Evolutionary conservation across 2,888 invertebrate genomes (phyloP).

Genomic region (Nomada goodeniana): DNA sequence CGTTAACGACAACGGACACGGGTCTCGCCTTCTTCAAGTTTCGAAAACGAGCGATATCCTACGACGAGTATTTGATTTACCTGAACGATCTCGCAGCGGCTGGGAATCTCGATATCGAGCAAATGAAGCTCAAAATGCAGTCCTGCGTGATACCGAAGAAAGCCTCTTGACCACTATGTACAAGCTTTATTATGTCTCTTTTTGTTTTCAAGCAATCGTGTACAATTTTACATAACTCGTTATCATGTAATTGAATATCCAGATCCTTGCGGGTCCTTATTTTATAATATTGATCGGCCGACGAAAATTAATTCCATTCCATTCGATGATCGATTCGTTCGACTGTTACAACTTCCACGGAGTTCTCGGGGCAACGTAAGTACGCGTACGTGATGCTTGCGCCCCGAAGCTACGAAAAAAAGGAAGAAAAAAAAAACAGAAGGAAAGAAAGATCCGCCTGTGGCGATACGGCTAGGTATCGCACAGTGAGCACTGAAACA

Average conservation of each 20-base stretch:
- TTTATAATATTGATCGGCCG: too few relatives aligned
- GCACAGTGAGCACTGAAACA: not conserved
- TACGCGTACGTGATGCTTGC: not conserved
- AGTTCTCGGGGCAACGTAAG: not conserved
- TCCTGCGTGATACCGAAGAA: slow-evolving; percentile 65
- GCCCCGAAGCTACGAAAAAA: not conserved
- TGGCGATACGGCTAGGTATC: slow-evolving; percentile 38
- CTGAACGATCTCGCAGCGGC: slow-evolving; percentile 70
- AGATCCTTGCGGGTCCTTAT: too few relatives aligned
- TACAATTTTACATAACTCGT: slow-evolving; percentile 49
- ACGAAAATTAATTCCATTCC: not conserved
- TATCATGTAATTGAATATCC: not conserved
- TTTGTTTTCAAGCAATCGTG: slow-evolving; percentile 54
- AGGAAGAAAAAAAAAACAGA: too few relatives aligned
- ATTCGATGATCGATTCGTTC: not conserved
- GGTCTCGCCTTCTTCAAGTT: slow-evolving; percentile 78
- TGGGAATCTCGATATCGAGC: slow-evolving; percentile 68
- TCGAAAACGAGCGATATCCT: slow-evolving; percentile 76
- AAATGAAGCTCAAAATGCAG: slow-evolving; percentile 73
- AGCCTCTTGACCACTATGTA: slow-evolving; percentile 36
- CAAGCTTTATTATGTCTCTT: slow-evolving; percentile 32
- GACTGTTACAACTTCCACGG: not conserved
- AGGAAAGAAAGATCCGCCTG: slow-evolving; percentile 10
- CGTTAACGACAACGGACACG: slow-evolving; percentile 76
- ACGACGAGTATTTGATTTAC: slow-evolving; percentile 73